A percentile compares a stretch with the other conserved stretches of the same genome.
Conservation (phyloP, 2,113 vertebrate genomes). For the Leptodactylus fuscus region DNA sequence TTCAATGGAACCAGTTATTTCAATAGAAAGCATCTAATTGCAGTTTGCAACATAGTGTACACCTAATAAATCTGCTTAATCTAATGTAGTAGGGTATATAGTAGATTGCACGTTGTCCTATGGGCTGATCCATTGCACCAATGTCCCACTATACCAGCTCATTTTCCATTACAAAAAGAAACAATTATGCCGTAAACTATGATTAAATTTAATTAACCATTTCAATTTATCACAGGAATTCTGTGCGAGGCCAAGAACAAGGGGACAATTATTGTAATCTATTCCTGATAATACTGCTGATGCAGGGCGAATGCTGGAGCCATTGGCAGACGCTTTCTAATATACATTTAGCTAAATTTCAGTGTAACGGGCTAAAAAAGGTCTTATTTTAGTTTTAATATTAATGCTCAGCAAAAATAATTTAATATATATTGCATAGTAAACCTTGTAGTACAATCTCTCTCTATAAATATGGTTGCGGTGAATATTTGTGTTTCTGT, state of each 20-base stretch:
- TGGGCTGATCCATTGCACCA: neutral
- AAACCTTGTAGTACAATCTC: no score
- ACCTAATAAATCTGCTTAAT: neutral
- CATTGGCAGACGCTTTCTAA: neutral
- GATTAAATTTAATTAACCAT: conserved; percentile 3
- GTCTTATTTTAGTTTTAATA: neutral
- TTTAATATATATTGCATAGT: no score
- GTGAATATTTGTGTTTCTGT: no score
- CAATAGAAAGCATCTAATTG: neutral
- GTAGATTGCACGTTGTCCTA: neutral
- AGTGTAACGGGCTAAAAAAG: neutral
- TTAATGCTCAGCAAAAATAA: neutral
- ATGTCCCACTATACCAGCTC: neutral
- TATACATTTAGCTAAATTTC: neutral
- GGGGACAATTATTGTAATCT: neutral
- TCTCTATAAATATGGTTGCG: no score
- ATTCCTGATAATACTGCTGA: conserved; percentile 15
- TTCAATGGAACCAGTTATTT: neutral
- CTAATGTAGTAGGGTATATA: neutral
- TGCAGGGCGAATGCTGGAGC: neutral
- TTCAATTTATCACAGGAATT: conserved; percentile 20
- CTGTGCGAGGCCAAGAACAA: neutral
- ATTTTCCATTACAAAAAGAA: neutral
- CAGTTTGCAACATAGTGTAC: neutral
- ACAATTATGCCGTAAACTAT: neutral